Evolutionary conservation across 2,888 invertebrate species (phyloP).

Genomic region (Timandra comae): DNA sequence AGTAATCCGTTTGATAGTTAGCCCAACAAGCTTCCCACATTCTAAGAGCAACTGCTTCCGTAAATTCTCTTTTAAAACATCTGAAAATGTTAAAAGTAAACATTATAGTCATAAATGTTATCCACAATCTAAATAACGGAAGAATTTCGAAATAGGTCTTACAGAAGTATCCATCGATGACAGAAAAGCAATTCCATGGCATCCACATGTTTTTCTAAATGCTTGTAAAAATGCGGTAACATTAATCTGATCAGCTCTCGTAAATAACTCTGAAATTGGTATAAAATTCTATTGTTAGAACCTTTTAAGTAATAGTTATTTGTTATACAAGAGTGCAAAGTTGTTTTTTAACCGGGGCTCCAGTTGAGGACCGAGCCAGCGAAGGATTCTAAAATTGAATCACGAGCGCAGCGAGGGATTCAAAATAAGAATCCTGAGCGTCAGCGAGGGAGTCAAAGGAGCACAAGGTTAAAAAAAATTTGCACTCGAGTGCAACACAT

Average conservation of each 20-base stretch:
- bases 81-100: slow-evolving; percentile 52
- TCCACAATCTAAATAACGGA: background rate
- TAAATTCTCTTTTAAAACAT: slow-evolving; percentile 95
- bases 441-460: too few relatives aligned
- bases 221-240: slow-evolving; percentile 92
- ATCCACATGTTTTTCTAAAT: slow-evolving; percentile 88
- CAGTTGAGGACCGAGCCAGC: too few relatives aligned
- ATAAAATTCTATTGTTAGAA: slow-evolving; percentile 3
- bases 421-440: too few relatives aligned
- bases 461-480: too few relatives aligned
- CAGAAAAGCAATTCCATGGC: slow-evolving; percentile 94
- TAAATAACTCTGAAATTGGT: slow-evolving; percentile 80
- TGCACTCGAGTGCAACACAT: too few relatives aligned
- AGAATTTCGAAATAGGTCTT: slow-evolving; percentile 37
- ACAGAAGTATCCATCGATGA: slow-evolving; percentile 96
- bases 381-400: too few relatives aligned
- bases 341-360: too few relatives aligned
- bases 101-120: background rate
- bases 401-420: too few relatives aligned
- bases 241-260: slow-evolving; percentile 91
- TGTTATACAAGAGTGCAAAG: too few relatives aligned
- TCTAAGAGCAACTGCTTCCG: slow-evolving; percentile 89
- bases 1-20: slow-evolving; percentile 96
- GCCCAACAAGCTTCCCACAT: slow-evolving; percentile 99
- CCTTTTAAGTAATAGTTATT: too few relatives aligned